Evolutionary conservation across 2,797 vertebrate genomes (phyloP), one percentile per base, ranked within the genome.

Genomic region (Molothrus aeneus): DNA sequence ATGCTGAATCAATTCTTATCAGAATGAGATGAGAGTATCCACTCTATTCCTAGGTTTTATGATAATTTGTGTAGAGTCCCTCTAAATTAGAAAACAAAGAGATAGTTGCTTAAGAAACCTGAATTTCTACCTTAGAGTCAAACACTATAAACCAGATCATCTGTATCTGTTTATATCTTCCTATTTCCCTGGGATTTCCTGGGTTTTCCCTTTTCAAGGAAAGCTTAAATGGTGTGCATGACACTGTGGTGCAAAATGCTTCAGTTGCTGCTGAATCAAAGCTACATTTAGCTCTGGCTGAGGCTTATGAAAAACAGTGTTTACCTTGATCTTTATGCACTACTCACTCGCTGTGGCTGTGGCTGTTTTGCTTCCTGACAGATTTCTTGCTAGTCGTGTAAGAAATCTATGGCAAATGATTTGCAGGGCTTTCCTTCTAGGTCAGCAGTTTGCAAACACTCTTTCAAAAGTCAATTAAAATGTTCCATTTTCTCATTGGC

Each of bases 391-490:
- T 47, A 65, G 73, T 69, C 4, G 9, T 71, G 31, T 80, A 69
- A 88, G 91, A 88, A 94, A 92, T 93, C 91, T 81, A 59, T 90
- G 75, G 74, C 50, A 92, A 93, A 81, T 88, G 89, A 95, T 94
- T 94, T 95, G 78, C 90, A 80, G 78, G 56, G 34, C 56, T 88
- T 95, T 92, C 63, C 84, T 91, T 92, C 70, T 87, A 80, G 68
- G 92, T 92, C 95, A 96, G 95, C 93, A 92, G 68, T 96, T 93
- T 94, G 87, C 72, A 93, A 95, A 93, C 75, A 69, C 34, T 94
- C 88, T 92, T 96, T 97, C 92, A 96, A 93, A 95, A 95, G 93
- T 88, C 89, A 86, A 87, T 97, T 96, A 92, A 96, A 95, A 86
- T 84, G 72, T 70, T 95, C 87, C 22, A 57, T 92, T 96, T 96